Evolutionary conservation across 2,888 invertebrate genomes (phyloP).

Genomic region (Idaea biselata): DNA sequence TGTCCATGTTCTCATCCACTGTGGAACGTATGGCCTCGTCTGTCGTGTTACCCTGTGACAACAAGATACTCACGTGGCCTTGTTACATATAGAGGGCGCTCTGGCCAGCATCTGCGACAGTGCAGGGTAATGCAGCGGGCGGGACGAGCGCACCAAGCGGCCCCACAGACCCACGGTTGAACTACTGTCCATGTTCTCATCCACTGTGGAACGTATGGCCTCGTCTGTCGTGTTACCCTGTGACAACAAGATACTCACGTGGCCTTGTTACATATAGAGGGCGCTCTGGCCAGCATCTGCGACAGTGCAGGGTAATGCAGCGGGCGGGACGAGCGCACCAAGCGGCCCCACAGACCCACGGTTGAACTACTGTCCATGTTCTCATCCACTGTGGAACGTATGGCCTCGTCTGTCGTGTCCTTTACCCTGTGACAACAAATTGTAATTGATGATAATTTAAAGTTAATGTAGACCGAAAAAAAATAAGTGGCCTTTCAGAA

Average conservation of each 20-base stretch:
- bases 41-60: slow-evolving; percentile 52
- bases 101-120: slow-evolving; percentile 83
- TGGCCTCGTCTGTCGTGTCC: slow-evolving; percentile 47
- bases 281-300: slow-evolving; percentile 83
- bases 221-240: slow-evolving; percentile 56
- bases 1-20: slow-evolving; percentile 69
- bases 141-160: slow-evolving; percentile 82
- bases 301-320: slow-evolving; percentile 85
- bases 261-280: slow-evolving; percentile 84
- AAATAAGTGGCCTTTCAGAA: too few species aligned
- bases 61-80: slow-evolving; percentile 88
- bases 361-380: slow-evolving; percentile 72
- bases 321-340: slow-evolving; percentile 84
- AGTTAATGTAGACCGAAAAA: too few species aligned
- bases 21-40: slow-evolving; percentile 44
- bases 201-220: slow-evolving; percentile 45
- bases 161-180: slow-evolving; percentile 74
- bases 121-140: slow-evolving; percentile 85
- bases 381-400: slow-evolving; percentile 52
- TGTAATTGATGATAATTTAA: too few species aligned
- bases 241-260: slow-evolving; percentile 77
- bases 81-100: slow-evolving; percentile 83
- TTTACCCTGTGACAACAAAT: slow-evolving; percentile 46
- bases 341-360: slow-evolving; percentile 68
- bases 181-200: slow-evolving; percentile 71